Evolutionary conservation across 2,113 vertebrate genomes (phyloP).

Genomic region (Lathamus discolor): DNA sequence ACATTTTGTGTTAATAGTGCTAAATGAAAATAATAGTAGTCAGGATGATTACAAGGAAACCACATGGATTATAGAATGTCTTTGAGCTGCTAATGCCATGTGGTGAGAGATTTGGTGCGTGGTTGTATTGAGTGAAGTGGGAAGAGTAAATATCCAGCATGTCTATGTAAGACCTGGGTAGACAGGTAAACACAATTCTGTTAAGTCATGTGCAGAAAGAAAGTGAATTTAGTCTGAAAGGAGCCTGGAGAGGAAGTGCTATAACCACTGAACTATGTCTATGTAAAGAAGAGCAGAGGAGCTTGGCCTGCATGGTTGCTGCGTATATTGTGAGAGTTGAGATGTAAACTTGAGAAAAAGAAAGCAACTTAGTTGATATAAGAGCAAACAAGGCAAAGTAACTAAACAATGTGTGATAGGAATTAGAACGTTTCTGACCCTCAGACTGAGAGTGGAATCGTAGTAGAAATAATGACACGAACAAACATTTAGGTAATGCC

Average conservation of each 20-base stretch:
- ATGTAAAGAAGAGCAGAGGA: neutral
- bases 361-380: neutral
- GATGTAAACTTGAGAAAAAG: neutral
- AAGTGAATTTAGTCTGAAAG: neutral
- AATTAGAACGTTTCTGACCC: neutral
- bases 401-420: neutral
- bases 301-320: neutral
- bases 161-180: neutral
- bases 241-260: neutral
- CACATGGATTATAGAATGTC: neutral
- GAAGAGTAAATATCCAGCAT: neutral
- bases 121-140: rapidly evolving
- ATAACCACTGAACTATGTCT: neutral
- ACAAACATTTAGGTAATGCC: neutral
- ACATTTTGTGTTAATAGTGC: neutral
- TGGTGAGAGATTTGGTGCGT: neutral
- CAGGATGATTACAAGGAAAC: neutral
- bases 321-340: neutral
- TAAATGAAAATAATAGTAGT: neutral
- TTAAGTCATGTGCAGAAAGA: neutral
- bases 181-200: neutral
- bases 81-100: rapidly evolving
- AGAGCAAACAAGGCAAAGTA: neutral
- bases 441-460: neutral
- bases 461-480: neutral